Conservation (phyloP, 2,113 vertebrate genomes). For the Macquaria ambigua region DNA sequence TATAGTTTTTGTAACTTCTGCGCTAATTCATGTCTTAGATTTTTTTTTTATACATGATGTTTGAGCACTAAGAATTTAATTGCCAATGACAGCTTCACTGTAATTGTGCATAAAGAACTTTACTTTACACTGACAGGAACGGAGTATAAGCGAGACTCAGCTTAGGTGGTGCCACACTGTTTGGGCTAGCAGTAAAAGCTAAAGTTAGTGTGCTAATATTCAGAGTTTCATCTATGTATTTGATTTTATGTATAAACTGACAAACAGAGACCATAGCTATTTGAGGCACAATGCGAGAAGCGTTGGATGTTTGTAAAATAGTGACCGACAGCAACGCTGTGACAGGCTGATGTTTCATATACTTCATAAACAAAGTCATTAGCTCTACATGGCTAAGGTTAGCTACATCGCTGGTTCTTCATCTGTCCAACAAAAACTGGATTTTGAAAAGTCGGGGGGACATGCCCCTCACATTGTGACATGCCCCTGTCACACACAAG, state of each 20-base stretch:
- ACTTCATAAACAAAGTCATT: neutral
- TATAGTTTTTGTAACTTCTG: too few relatives aligned
- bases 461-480: neutral
- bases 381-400: neutral
- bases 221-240: neutral
- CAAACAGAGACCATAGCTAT: neutral
- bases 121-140: neutral
- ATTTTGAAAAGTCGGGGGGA: neutral
- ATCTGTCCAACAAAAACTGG: neutral
- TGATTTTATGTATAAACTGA: neutral
- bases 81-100: too few relatives aligned
- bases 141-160: neutral
- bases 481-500: too few relatives aligned
- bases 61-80: too few relatives aligned
- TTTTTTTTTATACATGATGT: too few relatives aligned
- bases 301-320: neutral
- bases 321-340: neutral
- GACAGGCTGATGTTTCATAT: neutral
- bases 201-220: neutral
- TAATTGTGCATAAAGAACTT: too few relatives aligned
- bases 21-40: too few relatives aligned
- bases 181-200: neutral
- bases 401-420: neutral
- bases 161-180: neutral
- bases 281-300: neutral